Evolutionary conservation across 2,113 vertebrate species (phyloP).

Genomic region (Mastomys natalensis): DNA sequence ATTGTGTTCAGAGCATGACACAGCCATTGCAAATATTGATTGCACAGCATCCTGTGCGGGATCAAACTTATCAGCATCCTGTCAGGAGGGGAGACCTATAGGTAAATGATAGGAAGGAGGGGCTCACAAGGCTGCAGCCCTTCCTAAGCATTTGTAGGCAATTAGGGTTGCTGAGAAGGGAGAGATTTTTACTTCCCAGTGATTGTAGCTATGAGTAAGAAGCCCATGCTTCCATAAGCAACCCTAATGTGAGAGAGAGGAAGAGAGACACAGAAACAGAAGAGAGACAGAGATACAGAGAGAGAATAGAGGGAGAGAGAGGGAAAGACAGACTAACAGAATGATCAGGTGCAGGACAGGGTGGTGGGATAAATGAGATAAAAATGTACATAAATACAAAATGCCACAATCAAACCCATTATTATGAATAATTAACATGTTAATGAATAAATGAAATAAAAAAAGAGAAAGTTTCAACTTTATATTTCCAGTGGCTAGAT

Average conservation of each 20-base stretch:
- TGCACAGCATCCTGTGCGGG: background rate
- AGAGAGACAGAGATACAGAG: no score
- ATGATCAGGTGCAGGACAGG: background rate
- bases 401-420: background rate
- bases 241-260: background rate
- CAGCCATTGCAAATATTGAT: background rate
- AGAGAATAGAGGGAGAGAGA: background rate
- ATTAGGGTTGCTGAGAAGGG: background rate
- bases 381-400: background rate
- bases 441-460: background rate
- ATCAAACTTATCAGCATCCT: background rate
- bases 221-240: background rate
- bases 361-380: background rate
- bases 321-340: background rate
- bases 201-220: background rate
- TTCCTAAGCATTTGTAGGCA: background rate
- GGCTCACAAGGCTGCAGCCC: background rate
- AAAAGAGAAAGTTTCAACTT: background rate
- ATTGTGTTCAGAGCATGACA: background rate
- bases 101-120: background rate
- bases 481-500: background rate
- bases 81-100: background rate
- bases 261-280: no score
- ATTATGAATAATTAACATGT: background rate
- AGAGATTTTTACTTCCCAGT: background rate